Percentiles rank a stretch among this genome's conserved stretches.
Evolutionary conservation across 2,113 vertebrate species (phyloP).

Genomic region (Stegastes partitus): DNA sequence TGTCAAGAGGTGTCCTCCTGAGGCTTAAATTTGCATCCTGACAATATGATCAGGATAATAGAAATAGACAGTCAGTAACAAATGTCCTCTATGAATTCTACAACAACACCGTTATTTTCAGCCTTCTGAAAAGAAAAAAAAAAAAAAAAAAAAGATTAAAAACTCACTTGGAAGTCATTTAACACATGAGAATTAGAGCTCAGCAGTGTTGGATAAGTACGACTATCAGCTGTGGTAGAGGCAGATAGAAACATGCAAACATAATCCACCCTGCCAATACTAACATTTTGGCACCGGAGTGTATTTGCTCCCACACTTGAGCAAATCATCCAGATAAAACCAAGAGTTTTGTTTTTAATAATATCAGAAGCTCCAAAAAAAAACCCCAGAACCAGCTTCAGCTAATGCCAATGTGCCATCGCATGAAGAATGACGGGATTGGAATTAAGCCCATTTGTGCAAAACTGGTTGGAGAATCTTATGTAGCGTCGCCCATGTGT

Average conservation of each 20-base stretch:
- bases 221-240: slow-evolving; percentile 50
- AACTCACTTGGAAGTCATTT: slow-evolving; percentile 23
- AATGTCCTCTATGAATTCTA: neutral
- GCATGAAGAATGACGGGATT: slow-evolving; percentile 4
- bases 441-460: slow-evolving; percentile 4
- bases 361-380: slow-evolving; percentile 25
- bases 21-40: neutral
- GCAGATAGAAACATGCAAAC: slow-evolving; percentile 60
- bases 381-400: slow-evolving; percentile 23
- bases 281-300: slow-evolving; percentile 29
- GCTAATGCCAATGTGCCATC: neutral
- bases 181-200: slow-evolving; percentile 42
- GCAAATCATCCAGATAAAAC: slow-evolving; percentile 49
- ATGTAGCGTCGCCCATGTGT: neutral
- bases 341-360: slow-evolving; percentile 57
- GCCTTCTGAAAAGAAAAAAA: neutral
- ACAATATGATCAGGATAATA: neutral
- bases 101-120: neutral
- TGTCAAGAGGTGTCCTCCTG: neutral
- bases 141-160: neutral
- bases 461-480: neutral
- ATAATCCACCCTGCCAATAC: slow-evolving; percentile 46
- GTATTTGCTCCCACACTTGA: slow-evolving; percentile 38
- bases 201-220: slow-evolving; percentile 42
- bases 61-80: neutral